Conservation (phyloP, 2,797 vertebrate genomes). For the Sus cebifrons region DNA sequence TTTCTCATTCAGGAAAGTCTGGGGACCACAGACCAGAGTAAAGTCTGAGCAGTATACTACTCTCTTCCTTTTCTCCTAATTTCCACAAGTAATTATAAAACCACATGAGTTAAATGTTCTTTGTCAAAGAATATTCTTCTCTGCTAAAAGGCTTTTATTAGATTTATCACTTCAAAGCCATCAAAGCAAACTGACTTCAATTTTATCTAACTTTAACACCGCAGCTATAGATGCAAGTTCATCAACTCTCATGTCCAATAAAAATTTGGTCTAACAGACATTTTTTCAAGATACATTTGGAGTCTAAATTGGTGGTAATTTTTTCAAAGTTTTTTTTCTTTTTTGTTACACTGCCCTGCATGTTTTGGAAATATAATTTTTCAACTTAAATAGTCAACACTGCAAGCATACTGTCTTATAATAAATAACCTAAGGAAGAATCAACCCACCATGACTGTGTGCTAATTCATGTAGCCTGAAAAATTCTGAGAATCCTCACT, state of each 20-base stretch:
- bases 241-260: neutral
- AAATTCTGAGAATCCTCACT: conserved; percentile 70
- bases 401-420: conserved; percentile 74
- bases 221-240: conserved; percentile 29
- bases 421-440: conserved; percentile 63
- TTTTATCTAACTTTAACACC: conserved; percentile 65
- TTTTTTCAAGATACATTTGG: neutral
- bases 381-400: conserved; percentile 69
- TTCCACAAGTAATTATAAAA: conserved; percentile 71
- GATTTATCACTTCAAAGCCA: conserved; percentile 56
- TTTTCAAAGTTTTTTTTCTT: conserved; percentile 20
- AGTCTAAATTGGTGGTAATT: conserved; percentile 21
- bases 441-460: conserved; percentile 15
- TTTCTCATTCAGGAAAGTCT: conserved; percentile 50
- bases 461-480: conserved; percentile 68
- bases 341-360: conserved; percentile 49
- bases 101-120: conserved; percentile 13
- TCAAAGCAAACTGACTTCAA: conserved; percentile 65
- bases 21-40: conserved; percentile 36
- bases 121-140: conserved; percentile 64
- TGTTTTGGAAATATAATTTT: conserved; percentile 62
- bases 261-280: conserved; percentile 14
- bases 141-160: conserved; percentile 70
- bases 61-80: conserved; percentile 56
- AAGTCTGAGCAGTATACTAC: conserved; percentile 19